Base-by-base conservation (phyloP, 2,113 vertebrate species). In the Oncorhynchus masou region DNA sequence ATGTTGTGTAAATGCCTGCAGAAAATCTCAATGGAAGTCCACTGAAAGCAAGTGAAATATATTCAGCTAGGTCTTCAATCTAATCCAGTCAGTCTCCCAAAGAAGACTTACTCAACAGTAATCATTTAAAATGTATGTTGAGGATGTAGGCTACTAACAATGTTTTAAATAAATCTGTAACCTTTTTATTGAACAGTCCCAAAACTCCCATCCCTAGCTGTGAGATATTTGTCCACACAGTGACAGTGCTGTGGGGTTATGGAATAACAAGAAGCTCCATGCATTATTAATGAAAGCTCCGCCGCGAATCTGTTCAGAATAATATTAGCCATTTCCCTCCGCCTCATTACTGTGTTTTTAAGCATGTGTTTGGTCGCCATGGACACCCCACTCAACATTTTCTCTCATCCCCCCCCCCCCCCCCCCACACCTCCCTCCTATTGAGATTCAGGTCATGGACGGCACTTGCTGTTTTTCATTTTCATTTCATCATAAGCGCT, bases 401-500 rank as follows among this genome's bases (percentile, higher is more conserved):
- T 91, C 86, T 54, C 87, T 88, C 85, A 90, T 86, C 51, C 87
- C 89, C 87, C 87, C 82, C 85, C 89, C 5, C 82, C 73, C 87
- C 87, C 82, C 85, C 89, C 5, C 82, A 71, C 87, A 60, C 24
- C 34, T 91, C 86, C 16, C 51, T 72, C 66, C 77, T 76, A 95
- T 98, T 97, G 93, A 92, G 92, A 97, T 97, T 96, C 97, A 90
- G 91, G 92, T 97, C 97, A 97, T 94, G 95, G 90, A 79, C 91
- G 86, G 92, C 93, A 93, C 95, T 97, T 95, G 95, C 95, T 95
- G 95, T 90, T 98, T 97, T 97, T 97, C 96, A 99, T 98, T 98
- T 99, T 99, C 95, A 95, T 98, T 97, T 97, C 96, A 98, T 98
- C 96, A 96, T 97, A 98, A 96, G 94, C 94, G 95, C 95, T 97